Percentiles rank a stretch among this genome's conserved stretches.
phyloP scores from a whole-genome alignment of 2,888 invertebrate species.

The Microchrysa polita region DNA sequence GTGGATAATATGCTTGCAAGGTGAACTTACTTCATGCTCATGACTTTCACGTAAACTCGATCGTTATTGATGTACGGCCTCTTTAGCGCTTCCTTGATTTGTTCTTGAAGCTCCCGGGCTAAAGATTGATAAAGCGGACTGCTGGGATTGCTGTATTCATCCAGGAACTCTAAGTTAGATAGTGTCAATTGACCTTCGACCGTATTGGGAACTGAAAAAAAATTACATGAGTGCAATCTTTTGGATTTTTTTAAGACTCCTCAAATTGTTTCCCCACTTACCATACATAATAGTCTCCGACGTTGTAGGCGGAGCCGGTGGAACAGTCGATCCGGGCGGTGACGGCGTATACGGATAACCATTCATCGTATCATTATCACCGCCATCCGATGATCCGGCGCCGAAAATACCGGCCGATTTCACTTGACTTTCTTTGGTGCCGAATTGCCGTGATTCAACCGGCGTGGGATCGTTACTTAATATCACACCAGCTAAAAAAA shows the following conservation, averaged over 20 bases:
- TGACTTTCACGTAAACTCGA: slow-evolving; percentile 70
- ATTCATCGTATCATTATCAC: slow-evolving; percentile 32
- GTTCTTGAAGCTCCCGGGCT: slow-evolving; percentile 68
- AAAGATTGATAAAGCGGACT: slow-evolving; percentile 73
- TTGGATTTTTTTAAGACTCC: slow-evolving; percentile 3
- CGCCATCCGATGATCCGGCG: slow-evolving; percentile 46
- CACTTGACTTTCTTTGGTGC: slow-evolving; percentile 64
- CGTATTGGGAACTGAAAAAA: slow-evolving; percentile 72
- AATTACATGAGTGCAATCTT: slow-evolving; percentile 41
- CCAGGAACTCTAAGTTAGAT: slow-evolving; percentile 72
- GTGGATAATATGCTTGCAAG: background rate
- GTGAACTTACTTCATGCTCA: slow-evolving; percentile 69
- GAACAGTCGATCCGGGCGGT: slow-evolving; percentile 50
- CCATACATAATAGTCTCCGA: slow-evolving; percentile 69
- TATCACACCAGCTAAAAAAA: slow-evolving; percentile 73
- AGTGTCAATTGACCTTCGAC: slow-evolving; percentile 75
- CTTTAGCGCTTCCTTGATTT: slow-evolving; percentile 67
- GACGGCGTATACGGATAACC: slow-evolving; percentile 49
- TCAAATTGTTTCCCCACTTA: slow-evolving; percentile 57
- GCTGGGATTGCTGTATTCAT: slow-evolving; percentile 69
- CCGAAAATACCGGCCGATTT: slow-evolving; percentile 65
- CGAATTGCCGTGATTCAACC: slow-evolving; percentile 69
- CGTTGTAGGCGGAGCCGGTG: slow-evolving; percentile 53
- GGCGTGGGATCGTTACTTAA: slow-evolving; percentile 72
- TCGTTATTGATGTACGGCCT: slow-evolving; percentile 66